Base-by-base conservation (phyloP, 2,888 invertebrate species). In the Criorhina ranunculi region DNA sequence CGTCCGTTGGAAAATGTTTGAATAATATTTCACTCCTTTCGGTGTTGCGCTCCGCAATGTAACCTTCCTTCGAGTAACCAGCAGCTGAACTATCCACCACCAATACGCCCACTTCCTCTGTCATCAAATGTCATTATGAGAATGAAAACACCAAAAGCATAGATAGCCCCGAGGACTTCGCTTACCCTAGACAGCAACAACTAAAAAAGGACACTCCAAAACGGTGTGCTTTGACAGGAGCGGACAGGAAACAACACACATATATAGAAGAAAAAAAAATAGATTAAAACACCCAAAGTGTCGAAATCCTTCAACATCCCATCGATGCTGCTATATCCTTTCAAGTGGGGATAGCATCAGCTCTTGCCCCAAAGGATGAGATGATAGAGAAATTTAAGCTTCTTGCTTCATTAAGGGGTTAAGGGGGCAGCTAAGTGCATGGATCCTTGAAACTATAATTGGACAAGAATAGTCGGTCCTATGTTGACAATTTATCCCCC, bases 381-480 rank as follows among this genome's bases (percentile, higher is more conserved):
- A 76, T 49, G 44, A 77, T 76, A 49, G 77, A 66, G 77, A 82
- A 77, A 64, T 72, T 70, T 77, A 59, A 82, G 72, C 64, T 76
- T 37, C 60, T 77, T 72, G 60, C 82, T 59, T 82, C 77, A 82
- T 82, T 77, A 77, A 72, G 82, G 73, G 77, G 82, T 66, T 70
- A 77, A 77, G 66, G 77, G 66, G 60, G 57, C 70, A 77, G 49
- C 82, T 77, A 70, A 82, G 70, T 82, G 82, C 72, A 72, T 70
- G 70, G 59, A 78, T 83, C 67, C 78, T 73, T 83, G 62, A 79
- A 80, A 70, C 85, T 70, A 76, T 80, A 85, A 80, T 85, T 85
- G 85, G 66, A 80, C 79, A 64, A 73, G 73, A 78, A 73, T 78
- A 78, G 59, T 75, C 72, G 37, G 72, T 72, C 60, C 72, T 33